phyloP scores from a whole-genome alignment of 2,888 invertebrate genomes.

The Micropterix aruncella region DNA sequence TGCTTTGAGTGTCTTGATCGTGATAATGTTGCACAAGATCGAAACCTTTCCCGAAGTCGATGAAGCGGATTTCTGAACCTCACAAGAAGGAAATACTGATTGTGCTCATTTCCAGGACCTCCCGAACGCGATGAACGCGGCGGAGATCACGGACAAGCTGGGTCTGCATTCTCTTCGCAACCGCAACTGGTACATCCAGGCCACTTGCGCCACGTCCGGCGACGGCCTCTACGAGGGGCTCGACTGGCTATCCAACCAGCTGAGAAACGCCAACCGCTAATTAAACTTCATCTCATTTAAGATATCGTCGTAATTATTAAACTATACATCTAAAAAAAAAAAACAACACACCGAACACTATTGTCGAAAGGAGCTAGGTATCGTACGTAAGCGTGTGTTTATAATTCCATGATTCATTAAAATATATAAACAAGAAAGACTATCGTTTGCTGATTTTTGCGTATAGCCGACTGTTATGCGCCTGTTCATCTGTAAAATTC shows the following conservation, averaged over 20 bases:
- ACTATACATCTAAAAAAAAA: too few relatives aligned
- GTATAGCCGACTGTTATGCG: too few relatives aligned
- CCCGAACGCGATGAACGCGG: conserved; percentile 99
- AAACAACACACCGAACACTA: not conserved
- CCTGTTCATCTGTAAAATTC: too few relatives aligned
- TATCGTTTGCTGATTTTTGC: not conserved
- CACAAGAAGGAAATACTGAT: too few relatives aligned
- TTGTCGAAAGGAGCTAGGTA: too few relatives aligned
- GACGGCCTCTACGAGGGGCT: conserved; percentile 98
- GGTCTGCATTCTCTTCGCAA: conserved; percentile 96
- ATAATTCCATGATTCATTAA: not conserved
- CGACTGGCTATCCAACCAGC: conserved; percentile 99
- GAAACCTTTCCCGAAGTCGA: too few relatives aligned
- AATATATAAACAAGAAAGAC: not conserved
- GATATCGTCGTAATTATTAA: not conserved
- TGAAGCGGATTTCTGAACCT: too few relatives aligned
- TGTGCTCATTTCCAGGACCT: conserved; percentile 76
- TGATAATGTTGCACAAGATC: too few relatives aligned
- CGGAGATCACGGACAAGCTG: conserved; percentile 98
- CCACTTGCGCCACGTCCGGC: conserved; percentile 97
- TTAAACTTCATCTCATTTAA: conserved; percentile 11
- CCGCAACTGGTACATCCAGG: conserved; percentile 96
- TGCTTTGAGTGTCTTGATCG: too few relatives aligned
- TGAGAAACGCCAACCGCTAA: conserved; percentile 97
- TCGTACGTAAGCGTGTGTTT: too few relatives aligned